Evolutionary conservation across 1,140 invertebrate genomes (phyloP), one percentile per base, ranked within the genome.

Genomic region (Ooceraea biroi): DNA sequence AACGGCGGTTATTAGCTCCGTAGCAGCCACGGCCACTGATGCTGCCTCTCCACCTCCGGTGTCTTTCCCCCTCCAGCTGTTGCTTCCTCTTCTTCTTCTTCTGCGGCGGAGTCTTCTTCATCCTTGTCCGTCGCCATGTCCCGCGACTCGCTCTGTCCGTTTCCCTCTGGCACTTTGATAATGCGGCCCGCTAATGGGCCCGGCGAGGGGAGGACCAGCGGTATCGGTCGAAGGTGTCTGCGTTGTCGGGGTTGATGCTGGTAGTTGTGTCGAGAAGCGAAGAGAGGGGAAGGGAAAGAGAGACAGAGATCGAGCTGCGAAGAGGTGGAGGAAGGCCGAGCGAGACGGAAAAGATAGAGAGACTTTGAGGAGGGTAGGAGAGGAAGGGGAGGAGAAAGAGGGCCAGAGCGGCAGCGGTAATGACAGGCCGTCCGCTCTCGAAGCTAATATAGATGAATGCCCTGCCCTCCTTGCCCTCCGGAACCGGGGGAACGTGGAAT

Each of bases 391-490:
- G 83, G 86, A 84, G 82, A 73, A 85, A 85, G 91, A 89, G 88
- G 85, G 89, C 86, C 83, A 85, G 88, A 93, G 93, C 93, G 94
- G 93, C 93, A 92, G 90, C 94, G 93, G 92, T 94, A 94, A 94
- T 94, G 93, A 94, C 94, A 94, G 94, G 93, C 94, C 93, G 93
- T 93, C 91, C 92, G 93, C 92, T 94, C 91, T 94, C 93, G 94
- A 91, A 94, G 94, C 94, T 94, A 94, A 94, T 94, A 94, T 94
- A 94, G 94, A 94, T 94, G 94, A 94, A 94, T 94, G 94, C 94
- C 91, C 93, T 93, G 92, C 93, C 93, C 93, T 94, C 92, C 92
- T 93, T 93, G 92, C 91, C 93, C 93, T 92, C 91, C 90, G 89
- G 90, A 90, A 87, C 84, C 72, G 65, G 36, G 22, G 76, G 86